phyloP scores from a whole-genome alignment of 1,140 invertebrate genomes.

The Ceratosolen solmsi region DNA sequence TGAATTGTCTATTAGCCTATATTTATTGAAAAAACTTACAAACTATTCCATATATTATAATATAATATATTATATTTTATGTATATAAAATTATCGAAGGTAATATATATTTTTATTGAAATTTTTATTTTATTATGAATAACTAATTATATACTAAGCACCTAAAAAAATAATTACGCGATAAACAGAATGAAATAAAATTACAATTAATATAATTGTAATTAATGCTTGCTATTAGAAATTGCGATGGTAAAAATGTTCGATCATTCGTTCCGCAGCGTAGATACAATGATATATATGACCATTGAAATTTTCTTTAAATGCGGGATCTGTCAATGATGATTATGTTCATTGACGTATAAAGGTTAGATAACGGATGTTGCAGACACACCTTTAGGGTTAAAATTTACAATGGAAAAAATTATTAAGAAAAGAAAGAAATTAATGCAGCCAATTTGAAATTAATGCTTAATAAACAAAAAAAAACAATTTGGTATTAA shows the following conservation, averaged over 20 bases:
- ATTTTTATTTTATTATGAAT: neutral
- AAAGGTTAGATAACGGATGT: conserved; percentile 38
- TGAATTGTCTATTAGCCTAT: neutral
- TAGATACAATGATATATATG: no score
- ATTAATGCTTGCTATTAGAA: neutral
- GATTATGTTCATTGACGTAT: conserved; percentile 37
- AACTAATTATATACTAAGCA: neutral
- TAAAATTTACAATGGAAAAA: conserved; percentile 48
- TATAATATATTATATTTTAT: no score
- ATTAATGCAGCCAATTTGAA: conserved; percentile 32
- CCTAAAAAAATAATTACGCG: neutral
- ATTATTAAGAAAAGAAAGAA: conserved; percentile 48
- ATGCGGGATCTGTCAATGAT: conserved; percentile 26
- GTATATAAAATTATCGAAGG: neutral
- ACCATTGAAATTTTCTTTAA: no score
- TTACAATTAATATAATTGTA: conserved; percentile 1
- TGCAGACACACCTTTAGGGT: conserved; percentile 47
- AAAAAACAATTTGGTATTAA: neutral
- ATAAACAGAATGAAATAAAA: neutral
- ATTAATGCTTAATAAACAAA: conserved; percentile 20
- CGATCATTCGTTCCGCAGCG: conserved; percentile 39
- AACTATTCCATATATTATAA: no score
- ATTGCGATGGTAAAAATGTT: neutral
- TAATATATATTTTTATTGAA: neutral
- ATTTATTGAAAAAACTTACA: neutral